Base-by-base conservation (phyloP, 2,113 vertebrate species). In the Entosphenus tridentatus region DNA sequence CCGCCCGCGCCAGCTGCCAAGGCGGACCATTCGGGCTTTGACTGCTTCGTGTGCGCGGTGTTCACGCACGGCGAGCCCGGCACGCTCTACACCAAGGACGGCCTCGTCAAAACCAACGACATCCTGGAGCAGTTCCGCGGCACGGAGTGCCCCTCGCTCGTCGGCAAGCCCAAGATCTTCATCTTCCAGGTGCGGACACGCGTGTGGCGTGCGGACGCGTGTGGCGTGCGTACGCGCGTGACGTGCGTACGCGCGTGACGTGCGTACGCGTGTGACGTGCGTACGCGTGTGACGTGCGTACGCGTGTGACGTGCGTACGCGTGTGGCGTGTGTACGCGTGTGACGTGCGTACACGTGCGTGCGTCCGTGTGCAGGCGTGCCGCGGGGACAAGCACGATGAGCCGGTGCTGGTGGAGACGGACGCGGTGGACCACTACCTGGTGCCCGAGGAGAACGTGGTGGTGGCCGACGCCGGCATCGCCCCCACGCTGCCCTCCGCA, bases 91-190 rank as follows among this genome's bases (percentile, higher is more conserved):
- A 80, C 88, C 1, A 69, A 77, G 0, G 82, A 98, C 11, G 82
- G 13, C 39, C 80, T 82, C 78, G 85, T 98, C 68, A 72, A 77
- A 71, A 83, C 96, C 71, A 77, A 82, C 71, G 75, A 76, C 0
- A 68, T 97, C 71, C 85, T 84, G 1, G 71, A 77, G 67, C 74
- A 81, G 76, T 97, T 96, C 77, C 88, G 80, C 77, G 93, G 93
- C 74, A 80, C 91, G 75, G 83, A 79, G 39, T 98, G 93, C 76
- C 76, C 1, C 56, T 88, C 83, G 72, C 82, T 98, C 21, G 83
- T 83, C 11, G 92, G 93, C 18, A 98, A 98, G 74, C 92, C 93
- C 1, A 98, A 98, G 81, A 88, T 97, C 76, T 97, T 98, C 71
- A 77, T 98, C 72, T 77, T 93, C 69, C 93, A 98, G 89, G 93